Evolutionary conservation across 1,140 invertebrate species (phyloP), one percentile per base, ranked within the genome.

Genomic region (Nephotettix cincticeps): DNA sequence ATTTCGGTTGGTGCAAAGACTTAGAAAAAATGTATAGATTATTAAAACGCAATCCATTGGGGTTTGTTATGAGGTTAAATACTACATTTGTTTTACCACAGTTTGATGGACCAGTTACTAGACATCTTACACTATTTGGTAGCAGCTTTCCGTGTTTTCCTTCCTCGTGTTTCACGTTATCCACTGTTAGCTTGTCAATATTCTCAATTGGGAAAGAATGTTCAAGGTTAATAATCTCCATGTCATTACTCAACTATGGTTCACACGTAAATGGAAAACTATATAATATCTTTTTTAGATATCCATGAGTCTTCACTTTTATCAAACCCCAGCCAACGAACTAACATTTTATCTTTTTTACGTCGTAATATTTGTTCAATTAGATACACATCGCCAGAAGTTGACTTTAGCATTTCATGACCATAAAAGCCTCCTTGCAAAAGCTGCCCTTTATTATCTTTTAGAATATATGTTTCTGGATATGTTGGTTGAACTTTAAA

Each of bases 1-100:
- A 80, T 74, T 80, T 80, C 9, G 78, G 72, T 74, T 80, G 78
- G 72, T 78, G 70, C 27, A 80, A 71, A 1, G 77, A 79, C 73
- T 81, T 81, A 45, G 78, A 79, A 73, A 79, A 1, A 81, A n/a
- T 25, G 69, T 81, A 81, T 40, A 81, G 66, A 73, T 82, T 81
- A 77, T 81, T 70, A 74, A 79, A 80, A 65, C 71, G 69, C 68
- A 79, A 66, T 23, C 79, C 80, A 73, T 80, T 78, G 17, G 71
- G 72, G 70, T 73, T 19, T 65, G 68, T 61, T 47, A 81, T 66
- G 71, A 79, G 45, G 70, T 71, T 70, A 29, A 80, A n/a, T n/a
- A n/a, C n/a, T n/a, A n/a, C n/a, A n/a, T n/a, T n/a, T n/a, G n/a
- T n/a, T n/a, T n/a, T n/a, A 30, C 80, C 80, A 71, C 77, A 78